Base-by-base conservation (phyloP, 2,113 vertebrate species). In the Carettochelys insculpta region DNA sequence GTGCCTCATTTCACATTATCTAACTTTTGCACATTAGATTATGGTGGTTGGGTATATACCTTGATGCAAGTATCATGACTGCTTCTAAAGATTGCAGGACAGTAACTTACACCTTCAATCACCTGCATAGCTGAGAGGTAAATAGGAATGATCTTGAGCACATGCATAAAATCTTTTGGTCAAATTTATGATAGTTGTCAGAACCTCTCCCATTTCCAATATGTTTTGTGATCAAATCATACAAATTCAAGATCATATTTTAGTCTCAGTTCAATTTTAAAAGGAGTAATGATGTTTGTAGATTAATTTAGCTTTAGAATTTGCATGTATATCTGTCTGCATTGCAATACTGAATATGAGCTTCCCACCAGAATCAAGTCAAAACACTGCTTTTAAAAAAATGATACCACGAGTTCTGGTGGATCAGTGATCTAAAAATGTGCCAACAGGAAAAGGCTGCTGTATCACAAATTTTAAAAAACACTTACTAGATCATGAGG, bases 401-500 rank as follows among this genome's bases (percentile, higher is more conserved):
- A 34, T 73, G 29, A 45, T 51, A 75, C 4, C 93, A 58, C 4
- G 79, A 0, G 89, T 8, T 47, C 85, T 52, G 45, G 75, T 77
- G 80, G 61, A 85, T 76, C 76, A 91, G 52, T 56, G 71, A 51
- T 92, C 85, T 58, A 56, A 52, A 80, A 91, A 91, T 1, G 34
- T 20, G 43, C 85, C 76, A 68, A 61, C 88, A 96, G 29, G 27
- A 56, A 29, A 56, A 56, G 11, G 12, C 27, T 96, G 85, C 92
- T 95, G 91, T 82, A 87, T 68, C 43, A 80, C 78, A 89, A 95
- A 93, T 27, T 80, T 91, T 92, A 87, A 94, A 82, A 92, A 97
- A 94, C 88, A 97, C 99, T 99, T 98, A 99, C 99, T 98, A 99
- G 98, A 98, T 99, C 99, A 96, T 99, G 99, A 98, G 99, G 99